Percentiles rank a stretch among this genome's conserved stretches.
These are phyloP conservation scores for Phengaris arion DNA, from an alignment of 2,888 invertebrate species.

Conservation along the genomic window DNA sequence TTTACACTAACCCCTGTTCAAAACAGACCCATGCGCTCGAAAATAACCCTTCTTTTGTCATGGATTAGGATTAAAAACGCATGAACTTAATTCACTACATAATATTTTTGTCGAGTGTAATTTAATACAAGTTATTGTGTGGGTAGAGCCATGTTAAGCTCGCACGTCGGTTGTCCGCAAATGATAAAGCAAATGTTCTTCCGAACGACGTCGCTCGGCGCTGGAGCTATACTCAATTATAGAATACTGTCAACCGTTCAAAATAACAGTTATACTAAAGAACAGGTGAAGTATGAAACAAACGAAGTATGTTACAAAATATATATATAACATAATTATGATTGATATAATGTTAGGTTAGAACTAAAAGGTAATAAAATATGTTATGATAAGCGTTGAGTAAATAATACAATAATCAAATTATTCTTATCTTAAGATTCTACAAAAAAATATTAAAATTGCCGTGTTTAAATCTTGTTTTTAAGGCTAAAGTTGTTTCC, in stretches of 20 bases:
- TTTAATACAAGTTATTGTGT: conserved; percentile 36
- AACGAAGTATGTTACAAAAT: too few relatives aligned
- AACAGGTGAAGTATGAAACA: too few relatives aligned
- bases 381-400: too few relatives aligned
- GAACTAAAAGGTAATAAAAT: too few relatives aligned
- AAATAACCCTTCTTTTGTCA: not conserved
- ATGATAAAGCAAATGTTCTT: conserved; percentile 65
- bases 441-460: not conserved
- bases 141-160: conserved; percentile 57
- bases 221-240: not conserved
- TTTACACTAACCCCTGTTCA: too few relatives aligned
- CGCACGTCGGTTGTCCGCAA: conserved; percentile 63
- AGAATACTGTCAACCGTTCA: not conserved
- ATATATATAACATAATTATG: too few relatives aligned
- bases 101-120: conserved; percentile 4
- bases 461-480: not conserved
- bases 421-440: too few relatives aligned
- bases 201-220: conserved; percentile 30
- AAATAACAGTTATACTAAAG: not conserved
- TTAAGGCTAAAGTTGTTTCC: not conserved
- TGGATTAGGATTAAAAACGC: not conserved
- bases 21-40: too few relatives aligned
- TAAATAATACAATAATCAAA: too few relatives aligned
- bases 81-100: not conserved
- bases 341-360: too few relatives aligned